Conservation (phyloP, 1,140 invertebrate species). For the Cyclargus thomasi region DNA sequence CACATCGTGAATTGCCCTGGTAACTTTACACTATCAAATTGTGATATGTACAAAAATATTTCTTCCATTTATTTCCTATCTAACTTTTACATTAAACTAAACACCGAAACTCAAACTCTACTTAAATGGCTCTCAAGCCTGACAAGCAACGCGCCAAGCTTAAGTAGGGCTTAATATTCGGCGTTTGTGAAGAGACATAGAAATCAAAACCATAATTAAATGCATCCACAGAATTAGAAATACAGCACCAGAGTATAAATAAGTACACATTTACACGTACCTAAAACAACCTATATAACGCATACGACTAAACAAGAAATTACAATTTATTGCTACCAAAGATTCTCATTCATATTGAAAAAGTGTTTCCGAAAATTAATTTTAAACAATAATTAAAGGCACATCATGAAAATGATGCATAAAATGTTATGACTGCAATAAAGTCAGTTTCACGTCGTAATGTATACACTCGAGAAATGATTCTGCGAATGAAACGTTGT, state of each 20-base stretch:
- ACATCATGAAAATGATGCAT: no score
- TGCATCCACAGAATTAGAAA: slow-evolving; percentile 26
- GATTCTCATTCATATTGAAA: neutral
- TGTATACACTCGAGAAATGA: no score
- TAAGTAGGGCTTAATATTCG: neutral
- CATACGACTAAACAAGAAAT: slow-evolving; percentile 23
- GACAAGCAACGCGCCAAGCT: neutral
- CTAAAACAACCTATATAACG: slow-evolving; percentile 24
- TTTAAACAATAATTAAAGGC: no score
- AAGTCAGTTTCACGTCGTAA: neutral
- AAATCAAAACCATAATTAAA: slow-evolving; percentile 24
- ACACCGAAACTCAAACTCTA: slow-evolving; percentile 23
- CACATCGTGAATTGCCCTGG: slow-evolving; percentile 29
- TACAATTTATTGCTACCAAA: neutral
- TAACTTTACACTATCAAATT: slow-evolving; percentile 66
- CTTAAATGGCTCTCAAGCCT: slow-evolving; percentile 19
- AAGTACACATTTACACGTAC: slow-evolving; percentile 33
- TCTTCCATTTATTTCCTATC: slow-evolving; percentile 50
- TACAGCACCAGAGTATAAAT: slow-evolving; percentile 50
- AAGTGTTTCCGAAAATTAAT: no score
- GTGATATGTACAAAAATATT: slow-evolving; percentile 75
- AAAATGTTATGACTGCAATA: neutral
- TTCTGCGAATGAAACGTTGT: neutral
- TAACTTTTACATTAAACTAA: slow-evolving; percentile 39
- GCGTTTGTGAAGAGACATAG: slow-evolving; percentile 11